These are phyloP conservation scores for Dromococcyx pavoninus DNA, from an alignment of 2,797 vertebrate species.

Conservation along the genomic window DNA sequence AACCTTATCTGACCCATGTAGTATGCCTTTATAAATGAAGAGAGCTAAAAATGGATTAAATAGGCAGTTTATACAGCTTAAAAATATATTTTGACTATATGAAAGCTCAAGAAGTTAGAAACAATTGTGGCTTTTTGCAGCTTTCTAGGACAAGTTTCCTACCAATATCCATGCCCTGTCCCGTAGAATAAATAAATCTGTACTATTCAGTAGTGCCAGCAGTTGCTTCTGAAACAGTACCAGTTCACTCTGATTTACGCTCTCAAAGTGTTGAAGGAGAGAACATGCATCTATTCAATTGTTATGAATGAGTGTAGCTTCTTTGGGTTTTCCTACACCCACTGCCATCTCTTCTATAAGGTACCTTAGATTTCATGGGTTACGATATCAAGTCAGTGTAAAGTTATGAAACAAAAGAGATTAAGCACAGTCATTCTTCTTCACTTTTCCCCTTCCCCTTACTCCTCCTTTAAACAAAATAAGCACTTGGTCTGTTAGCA, in stretches of 20 bases:
- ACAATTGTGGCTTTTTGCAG: not conserved
- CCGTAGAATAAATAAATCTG: not conserved
- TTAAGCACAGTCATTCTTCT: not conserved
- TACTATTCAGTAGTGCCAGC: not conserved
- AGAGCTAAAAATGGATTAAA: not conserved
- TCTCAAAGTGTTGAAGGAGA: not conserved
- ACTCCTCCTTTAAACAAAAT: not conserved
- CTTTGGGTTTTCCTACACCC: accelerated
- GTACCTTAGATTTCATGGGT: not conserved
- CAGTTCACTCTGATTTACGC: not conserved
- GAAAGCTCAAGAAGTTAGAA: not conserved
- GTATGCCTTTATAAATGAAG: not conserved
- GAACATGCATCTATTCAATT: not conserved
- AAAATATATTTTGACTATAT: not conserved
- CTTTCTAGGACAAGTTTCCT: not conserved
- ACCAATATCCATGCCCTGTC: not conserved
- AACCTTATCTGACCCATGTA: not conserved
- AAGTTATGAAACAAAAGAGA: not conserved
- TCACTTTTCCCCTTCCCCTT: not conserved
- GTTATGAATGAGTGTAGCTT: not conserved
- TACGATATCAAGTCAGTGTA: not conserved
- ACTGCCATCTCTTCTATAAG: not conserved
- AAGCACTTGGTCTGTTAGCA: not conserved
- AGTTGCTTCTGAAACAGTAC: not conserved
- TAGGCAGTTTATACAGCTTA: not conserved